A percentile compares a stretch with the other conserved stretches of the same genome.
Conservation (phyloP, 2,113 vertebrate species). For the Apistogramma diplotaenia region DNA sequence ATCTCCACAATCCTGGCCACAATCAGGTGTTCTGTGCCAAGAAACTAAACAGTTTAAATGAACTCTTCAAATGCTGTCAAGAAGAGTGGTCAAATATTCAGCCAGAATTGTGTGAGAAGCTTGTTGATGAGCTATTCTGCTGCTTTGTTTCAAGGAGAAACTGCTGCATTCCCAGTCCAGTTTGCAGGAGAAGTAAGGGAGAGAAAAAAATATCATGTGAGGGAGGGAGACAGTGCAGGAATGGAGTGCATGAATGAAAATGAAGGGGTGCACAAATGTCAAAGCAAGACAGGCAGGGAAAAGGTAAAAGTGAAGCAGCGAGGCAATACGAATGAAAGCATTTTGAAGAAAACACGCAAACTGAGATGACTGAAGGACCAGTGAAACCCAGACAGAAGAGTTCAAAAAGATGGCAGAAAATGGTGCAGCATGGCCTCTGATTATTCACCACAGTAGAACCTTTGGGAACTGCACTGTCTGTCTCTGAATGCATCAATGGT, state of each 20-base stretch:
- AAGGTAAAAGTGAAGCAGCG: neutral
- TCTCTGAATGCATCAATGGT: slow-evolving; percentile 32
- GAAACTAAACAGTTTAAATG: too few species aligned
- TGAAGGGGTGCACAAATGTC: neutral
- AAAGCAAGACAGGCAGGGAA: neutral
- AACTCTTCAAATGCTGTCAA: too few species aligned
- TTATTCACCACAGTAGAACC: slow-evolving; percentile 38
- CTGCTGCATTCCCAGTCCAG: slow-evolving; percentile 14
- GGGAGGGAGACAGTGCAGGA: neutral
- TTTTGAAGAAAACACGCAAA: neutral
- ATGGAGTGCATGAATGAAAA: neutral
- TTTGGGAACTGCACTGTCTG: slow-evolving; percentile 44
- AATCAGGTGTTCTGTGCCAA: too few species aligned
- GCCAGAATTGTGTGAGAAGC: neutral
- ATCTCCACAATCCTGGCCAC: too few species aligned
- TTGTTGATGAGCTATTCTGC: slow-evolving; percentile 33
- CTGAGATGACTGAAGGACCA: neutral
- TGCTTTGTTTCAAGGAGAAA: slow-evolving; percentile 7
- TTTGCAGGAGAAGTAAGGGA: neutral
- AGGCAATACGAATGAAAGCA: neutral
- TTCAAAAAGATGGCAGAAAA: slow-evolving; percentile 7
- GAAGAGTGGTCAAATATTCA: too few species aligned
- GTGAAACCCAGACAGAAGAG: neutral
- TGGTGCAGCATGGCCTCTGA: slow-evolving; percentile 2
- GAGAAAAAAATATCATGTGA: neutral